Conservation (phyloP, 2,113 vertebrate genomes). For the Corydoras maculifer region DNA sequence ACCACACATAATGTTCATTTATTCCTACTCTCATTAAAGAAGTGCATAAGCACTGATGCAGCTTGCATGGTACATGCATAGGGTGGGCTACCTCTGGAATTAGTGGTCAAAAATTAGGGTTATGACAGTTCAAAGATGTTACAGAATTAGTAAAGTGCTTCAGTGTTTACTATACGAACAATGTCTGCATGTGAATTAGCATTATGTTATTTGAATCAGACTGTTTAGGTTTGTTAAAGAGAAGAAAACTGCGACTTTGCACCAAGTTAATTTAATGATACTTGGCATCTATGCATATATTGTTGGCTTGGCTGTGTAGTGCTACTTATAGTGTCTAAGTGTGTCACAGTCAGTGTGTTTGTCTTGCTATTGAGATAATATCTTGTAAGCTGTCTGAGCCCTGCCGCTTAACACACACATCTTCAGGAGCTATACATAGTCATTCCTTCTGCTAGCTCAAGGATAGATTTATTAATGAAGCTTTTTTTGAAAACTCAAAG, state of each 20-base stretch:
- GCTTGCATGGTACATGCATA: too few relatives aligned
- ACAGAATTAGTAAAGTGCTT: too few relatives aligned
- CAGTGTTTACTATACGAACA: background rate
- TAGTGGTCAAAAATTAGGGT: too few relatives aligned
- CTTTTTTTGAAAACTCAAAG: too few relatives aligned
- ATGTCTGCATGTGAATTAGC: background rate
- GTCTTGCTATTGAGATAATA: constrained; percentile 9
- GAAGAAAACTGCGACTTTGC: background rate
- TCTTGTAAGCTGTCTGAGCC: constrained; percentile 38
- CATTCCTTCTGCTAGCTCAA: constrained; percentile 4
- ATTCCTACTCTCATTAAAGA: too few relatives aligned
- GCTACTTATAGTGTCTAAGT: constrained; percentile 1
- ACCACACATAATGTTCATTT: background rate
- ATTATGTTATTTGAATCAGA: background rate
- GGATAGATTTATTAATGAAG: background rate
- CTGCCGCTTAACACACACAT: constrained; percentile 2
- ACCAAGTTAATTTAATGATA: background rate
- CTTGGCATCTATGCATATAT: background rate
- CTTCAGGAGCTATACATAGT: background rate
- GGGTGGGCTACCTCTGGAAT: too few relatives aligned
- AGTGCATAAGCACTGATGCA: too few relatives aligned
- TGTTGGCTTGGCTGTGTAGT: constrained; percentile 2
- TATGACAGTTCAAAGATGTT: too few relatives aligned
- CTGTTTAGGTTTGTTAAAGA: background rate
- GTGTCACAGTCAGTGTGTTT: background rate